A percentile compares a stretch with the other conserved stretches of the same genome.
phyloP scores from a whole-genome alignment of 2,797 vertebrate genomes.

The Manis pentadactyla region DNA sequence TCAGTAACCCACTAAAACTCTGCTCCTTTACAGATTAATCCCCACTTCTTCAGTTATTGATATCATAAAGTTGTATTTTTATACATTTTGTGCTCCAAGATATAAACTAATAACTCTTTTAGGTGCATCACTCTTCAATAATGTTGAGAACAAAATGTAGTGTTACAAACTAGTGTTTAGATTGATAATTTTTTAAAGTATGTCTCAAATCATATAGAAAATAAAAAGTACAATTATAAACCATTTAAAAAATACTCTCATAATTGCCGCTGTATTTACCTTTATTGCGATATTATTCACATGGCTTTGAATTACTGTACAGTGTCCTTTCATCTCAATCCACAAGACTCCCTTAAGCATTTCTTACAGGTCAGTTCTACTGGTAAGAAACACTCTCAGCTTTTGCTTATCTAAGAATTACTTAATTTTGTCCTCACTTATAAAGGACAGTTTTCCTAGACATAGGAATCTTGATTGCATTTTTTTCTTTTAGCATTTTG shows the following conservation, averaged over 20 bases:
- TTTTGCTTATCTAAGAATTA: not conserved
- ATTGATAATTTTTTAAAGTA: no score
- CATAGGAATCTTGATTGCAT: not conserved
- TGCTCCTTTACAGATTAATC: not conserved
- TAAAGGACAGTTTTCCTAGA: not conserved
- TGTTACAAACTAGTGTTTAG: not conserved
- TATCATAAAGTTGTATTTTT: not conserved
- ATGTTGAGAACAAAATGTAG: not conserved
- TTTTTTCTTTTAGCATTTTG: not conserved
- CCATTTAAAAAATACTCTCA: no score
- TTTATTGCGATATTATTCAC: not conserved
- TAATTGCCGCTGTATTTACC: not conserved
- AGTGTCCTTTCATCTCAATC: not conserved
- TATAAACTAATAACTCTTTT: not conserved
- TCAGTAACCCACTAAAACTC: not conserved
- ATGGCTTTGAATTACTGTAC: no score
- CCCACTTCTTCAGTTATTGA: not conserved
- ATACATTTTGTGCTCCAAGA: not conserved
- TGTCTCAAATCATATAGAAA: not conserved
- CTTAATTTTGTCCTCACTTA: not conserved
- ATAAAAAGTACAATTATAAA: no score
- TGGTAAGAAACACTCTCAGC: not conserved
- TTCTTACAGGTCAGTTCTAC: not conserved
- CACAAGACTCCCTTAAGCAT: not conserved
- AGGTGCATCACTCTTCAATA: not conserved